phyloP scores from a whole-genome alignment of 2,113 vertebrate species.

The Oxygymnocypris stewartii region DNA sequence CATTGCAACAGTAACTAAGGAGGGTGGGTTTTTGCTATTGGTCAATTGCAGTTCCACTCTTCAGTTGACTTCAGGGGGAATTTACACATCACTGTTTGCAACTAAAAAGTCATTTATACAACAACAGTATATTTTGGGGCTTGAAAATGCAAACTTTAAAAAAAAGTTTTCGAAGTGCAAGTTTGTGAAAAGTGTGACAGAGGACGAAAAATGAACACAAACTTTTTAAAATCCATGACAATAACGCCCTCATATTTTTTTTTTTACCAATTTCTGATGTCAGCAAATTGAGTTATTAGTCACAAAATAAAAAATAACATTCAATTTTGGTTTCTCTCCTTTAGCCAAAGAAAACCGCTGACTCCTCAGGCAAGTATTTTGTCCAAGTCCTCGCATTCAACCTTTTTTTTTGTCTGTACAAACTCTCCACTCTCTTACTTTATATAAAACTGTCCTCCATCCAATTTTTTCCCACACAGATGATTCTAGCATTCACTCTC shows the following conservation, averaged over 20 bases:
- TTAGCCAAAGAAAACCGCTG: not conserved
- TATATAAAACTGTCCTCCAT: not conserved
- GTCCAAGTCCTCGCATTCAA: not conserved
- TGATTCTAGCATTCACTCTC: conserved; percentile 53
- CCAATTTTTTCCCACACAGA: conserved; percentile 22
- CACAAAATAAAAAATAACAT: not conserved
- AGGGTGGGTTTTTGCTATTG: no score
- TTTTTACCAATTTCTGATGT: not conserved
- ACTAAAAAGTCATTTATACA: no score
- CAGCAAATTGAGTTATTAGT: not conserved
- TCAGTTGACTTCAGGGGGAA: no score
- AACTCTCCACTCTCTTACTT: not conserved
- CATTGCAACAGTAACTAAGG: no score
- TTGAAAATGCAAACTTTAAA: no score
- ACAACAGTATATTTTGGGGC: no score
- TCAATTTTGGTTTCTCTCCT: not conserved
- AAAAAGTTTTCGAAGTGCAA: no score
- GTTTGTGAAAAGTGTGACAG: no score
- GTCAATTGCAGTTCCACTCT: no score
- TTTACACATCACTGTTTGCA: no score
- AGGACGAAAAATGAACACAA: not conserved
- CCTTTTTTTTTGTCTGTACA: not conserved
- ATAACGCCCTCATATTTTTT: not conserved
- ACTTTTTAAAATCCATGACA: conserved; percentile 10
- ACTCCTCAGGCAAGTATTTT: conserved; percentile 29